Conservation (phyloP, 2,113 vertebrate genomes). For the Pygathrix nemaeus region DNA sequence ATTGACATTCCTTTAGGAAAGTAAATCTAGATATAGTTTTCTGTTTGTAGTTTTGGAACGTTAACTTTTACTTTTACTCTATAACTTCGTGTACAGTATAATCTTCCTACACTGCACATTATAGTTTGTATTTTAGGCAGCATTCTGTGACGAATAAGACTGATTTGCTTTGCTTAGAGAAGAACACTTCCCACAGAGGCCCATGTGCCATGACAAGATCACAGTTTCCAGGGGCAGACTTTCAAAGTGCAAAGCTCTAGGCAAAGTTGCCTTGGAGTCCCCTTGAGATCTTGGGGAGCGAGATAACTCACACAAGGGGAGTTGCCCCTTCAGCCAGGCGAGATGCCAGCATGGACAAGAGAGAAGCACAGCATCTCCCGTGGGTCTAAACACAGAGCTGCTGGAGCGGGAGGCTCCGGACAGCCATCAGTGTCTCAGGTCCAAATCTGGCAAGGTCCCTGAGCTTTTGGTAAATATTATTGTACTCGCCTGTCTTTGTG, state of each 20-base stretch:
- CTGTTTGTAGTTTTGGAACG: not conserved
- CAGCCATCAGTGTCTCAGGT: accelerated
- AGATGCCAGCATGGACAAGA: not conserved
- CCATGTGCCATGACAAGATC: not conserved
- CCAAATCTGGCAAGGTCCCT: not conserved
- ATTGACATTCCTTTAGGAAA: not conserved
- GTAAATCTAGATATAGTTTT: not conserved
- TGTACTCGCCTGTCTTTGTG: not conserved
- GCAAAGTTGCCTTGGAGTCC: not conserved
- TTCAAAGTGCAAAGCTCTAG: slow-evolving; percentile 19
- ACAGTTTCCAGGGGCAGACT: not conserved
- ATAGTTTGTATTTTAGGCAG: not conserved
- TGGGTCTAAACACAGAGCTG: not conserved
- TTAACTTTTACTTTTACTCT: not conserved
- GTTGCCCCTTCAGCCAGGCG: not conserved
- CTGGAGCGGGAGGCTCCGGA: not conserved
- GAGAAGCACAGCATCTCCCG: accelerated
- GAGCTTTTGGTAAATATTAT: not conserved
- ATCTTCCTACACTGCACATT: not conserved
- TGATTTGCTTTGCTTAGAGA: not conserved
- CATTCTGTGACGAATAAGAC: not conserved
- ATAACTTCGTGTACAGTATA: not conserved
- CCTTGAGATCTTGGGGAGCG: not conserved
- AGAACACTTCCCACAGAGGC: not conserved
- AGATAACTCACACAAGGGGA: not conserved